A percentile compares a stretch with the other conserved stretches of the same genome.
phyloP scores from a whole-genome alignment of 64 coral and sea anemone genomes.

The Hydrozoanthus tunicans region DNA sequence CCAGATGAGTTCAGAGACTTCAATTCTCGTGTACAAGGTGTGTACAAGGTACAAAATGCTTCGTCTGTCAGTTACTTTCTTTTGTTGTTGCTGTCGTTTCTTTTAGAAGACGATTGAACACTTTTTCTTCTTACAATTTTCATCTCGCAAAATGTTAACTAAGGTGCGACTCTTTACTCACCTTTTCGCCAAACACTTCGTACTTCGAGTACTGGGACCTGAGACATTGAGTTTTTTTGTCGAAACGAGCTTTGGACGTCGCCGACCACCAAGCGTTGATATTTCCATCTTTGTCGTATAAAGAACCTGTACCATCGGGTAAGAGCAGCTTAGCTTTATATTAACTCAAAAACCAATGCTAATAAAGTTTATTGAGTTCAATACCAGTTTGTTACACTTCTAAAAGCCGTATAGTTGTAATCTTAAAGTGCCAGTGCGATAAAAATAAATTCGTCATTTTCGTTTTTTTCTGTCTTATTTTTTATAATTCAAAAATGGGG shows the following conservation, averaged over 20 bases:
- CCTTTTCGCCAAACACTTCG: conserved; percentile 36
- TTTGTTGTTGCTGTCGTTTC: background rate
- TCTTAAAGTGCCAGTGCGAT: too few relatives aligned
- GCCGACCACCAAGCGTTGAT: conserved; percentile 41
- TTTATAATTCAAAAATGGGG: too few relatives aligned
- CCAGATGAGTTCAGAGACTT: too few relatives aligned
- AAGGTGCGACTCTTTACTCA: background rate
- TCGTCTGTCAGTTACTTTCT: background rate
- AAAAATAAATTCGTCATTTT: too few relatives aligned
- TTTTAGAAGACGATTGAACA: background rate
- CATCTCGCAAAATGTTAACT: background rate
- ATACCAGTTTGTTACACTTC: too few relatives aligned
- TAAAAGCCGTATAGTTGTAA: too few relatives aligned
- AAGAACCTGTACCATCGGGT: too few relatives aligned
- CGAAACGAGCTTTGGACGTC: background rate
- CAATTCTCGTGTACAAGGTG: too few relatives aligned
- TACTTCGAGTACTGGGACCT: conserved; percentile 30
- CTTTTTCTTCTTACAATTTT: background rate
- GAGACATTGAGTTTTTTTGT: conserved; percentile 26
- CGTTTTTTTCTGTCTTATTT: too few relatives aligned
- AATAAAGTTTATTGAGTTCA: too few relatives aligned
- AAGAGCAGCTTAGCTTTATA: too few relatives aligned
- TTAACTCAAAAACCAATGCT: too few relatives aligned
- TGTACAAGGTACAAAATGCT: background rate
- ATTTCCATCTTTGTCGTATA: conserved; percentile 48